These are phyloP conservation scores for Amblyornis subalaris DNA, from an alignment of 2,113 vertebrate species.

Conservation along the genomic window DNA sequence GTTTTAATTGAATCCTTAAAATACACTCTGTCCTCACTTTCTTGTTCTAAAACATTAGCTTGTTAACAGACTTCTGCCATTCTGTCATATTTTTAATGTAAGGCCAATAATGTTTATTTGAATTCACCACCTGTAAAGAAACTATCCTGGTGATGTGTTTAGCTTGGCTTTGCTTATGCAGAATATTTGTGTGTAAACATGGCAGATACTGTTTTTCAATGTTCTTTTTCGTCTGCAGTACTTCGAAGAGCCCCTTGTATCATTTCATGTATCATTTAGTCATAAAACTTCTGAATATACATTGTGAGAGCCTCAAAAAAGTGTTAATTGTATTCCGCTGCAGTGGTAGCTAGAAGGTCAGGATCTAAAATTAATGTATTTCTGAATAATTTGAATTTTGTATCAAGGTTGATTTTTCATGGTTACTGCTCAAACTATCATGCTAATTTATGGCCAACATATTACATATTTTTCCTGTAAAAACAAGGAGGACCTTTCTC, in stretches of 20 bases:
- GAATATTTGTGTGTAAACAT: neutral
- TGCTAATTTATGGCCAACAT: neutral
- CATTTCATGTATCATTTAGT: neutral
- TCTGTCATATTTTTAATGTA: neutral
- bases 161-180: neutral
- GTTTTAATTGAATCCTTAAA: neutral
- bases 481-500: neutral
- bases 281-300: neutral
- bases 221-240: neutral
- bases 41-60: neutral
- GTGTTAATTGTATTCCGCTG: conserved; percentile 8
- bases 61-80: neutral
- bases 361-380: conserved; percentile 28
- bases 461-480: neutral
- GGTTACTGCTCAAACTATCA: neutral
- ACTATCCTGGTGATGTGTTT: neutral
- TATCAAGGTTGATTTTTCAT: conserved; percentile 24
- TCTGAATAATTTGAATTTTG: conserved; percentile 19
- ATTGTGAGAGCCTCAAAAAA: neutral
- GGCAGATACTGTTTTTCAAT: neutral
- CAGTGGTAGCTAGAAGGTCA: conserved; percentile 23
- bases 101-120: neutral
- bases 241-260: neutral
- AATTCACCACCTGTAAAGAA: neutral
- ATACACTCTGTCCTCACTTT: neutral